phyloP scores from a whole-genome alignment of 1,140 invertebrate species.

The Stenopsyche tienmushanensis region DNA sequence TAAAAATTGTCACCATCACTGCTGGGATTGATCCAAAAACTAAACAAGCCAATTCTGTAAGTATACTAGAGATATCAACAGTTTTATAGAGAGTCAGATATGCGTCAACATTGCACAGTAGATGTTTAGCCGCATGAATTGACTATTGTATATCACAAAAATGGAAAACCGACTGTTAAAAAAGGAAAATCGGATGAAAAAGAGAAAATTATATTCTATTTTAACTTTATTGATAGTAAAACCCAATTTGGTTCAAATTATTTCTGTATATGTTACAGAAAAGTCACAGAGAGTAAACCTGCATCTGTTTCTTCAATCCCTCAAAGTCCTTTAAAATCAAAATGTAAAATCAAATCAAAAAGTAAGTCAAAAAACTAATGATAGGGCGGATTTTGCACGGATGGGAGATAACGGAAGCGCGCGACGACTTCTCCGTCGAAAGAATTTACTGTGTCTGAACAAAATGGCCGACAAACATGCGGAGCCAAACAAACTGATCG shows the following conservation, averaged over 20 bases:
- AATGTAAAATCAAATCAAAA: no score
- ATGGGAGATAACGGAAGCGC: no score
- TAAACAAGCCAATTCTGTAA: slow-evolving; percentile 57
- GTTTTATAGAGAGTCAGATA: slow-evolving; percentile 36
- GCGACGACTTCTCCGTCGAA: no score
- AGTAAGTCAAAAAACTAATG: no score
- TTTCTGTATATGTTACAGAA: slow-evolving; percentile 43
- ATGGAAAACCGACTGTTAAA: slow-evolving; percentile 29
- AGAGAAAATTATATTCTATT: slow-evolving; percentile 42
- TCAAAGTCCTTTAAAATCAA: slow-evolving; percentile 42
- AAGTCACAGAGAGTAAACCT: slow-evolving; percentile 3
- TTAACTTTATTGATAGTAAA: slow-evolving; percentile 46
- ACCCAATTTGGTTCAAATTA: slow-evolving; percentile 46
- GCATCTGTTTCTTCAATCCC: neutral
- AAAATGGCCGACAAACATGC: no score
- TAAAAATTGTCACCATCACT: slow-evolving; percentile 59
- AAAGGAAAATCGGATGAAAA: slow-evolving; percentile 35
- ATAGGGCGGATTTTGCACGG: no score
- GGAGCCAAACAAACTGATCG: no score
- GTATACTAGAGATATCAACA: slow-evolving; percentile 22
- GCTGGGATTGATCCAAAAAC: slow-evolving; percentile 57
- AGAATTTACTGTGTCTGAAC: no score
- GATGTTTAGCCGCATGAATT: slow-evolving; percentile 31
- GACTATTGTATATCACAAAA: slow-evolving; percentile 31
- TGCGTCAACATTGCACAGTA: slow-evolving; percentile 32